These are phyloP conservation scores for Dynastes grantii DNA, from an alignment of 2,888 invertebrate species.

Conservation along the genomic window DNA sequence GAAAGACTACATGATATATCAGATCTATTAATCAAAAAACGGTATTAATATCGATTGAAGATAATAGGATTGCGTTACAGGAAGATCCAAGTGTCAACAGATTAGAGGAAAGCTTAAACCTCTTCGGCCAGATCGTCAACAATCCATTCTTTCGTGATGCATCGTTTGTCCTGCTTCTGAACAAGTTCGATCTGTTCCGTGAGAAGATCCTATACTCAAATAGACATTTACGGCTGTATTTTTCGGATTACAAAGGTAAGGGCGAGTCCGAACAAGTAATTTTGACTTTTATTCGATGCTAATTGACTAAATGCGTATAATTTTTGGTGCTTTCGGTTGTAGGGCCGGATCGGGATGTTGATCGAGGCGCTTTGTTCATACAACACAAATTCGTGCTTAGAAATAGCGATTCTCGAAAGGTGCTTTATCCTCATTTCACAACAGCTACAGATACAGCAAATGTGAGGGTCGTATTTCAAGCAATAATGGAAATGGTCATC, in stretches of 20 bases:
- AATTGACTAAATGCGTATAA: neutral
- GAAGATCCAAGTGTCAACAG: slow-evolving; percentile 78
- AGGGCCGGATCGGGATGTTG: slow-evolving; percentile 78
- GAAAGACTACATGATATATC: too few species aligned
- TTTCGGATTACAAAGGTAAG: slow-evolving; percentile 74
- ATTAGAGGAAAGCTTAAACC: slow-evolving; percentile 76
- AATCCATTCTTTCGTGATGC: slow-evolving; percentile 78
- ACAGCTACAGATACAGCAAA: slow-evolving; percentile 80
- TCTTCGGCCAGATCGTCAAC: slow-evolving; percentile 78
- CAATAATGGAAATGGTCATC: slow-evolving; percentile 79
- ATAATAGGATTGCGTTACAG: slow-evolving; percentile 58
- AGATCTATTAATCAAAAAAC: too few species aligned
- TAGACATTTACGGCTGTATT: slow-evolving; percentile 75
- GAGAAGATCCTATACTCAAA: slow-evolving; percentile 78
- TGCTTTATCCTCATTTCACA: slow-evolving; percentile 78
- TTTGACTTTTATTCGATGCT: neutral
- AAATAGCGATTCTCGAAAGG: slow-evolving; percentile 74
- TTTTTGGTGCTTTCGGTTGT: neutral
- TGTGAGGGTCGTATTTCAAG: slow-evolving; percentile 78
- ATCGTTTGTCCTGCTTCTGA: slow-evolving; percentile 77
- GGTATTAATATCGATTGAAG: too few species aligned
- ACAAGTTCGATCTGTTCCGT: slow-evolving; percentile 78
- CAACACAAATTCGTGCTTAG: slow-evolving; percentile 76
- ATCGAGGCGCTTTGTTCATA: slow-evolving; percentile 76
- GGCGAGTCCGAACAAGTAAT: too few species aligned